Conservation (phyloP, 2,888 invertebrate species). For the Agrochola circellaris region DNA sequence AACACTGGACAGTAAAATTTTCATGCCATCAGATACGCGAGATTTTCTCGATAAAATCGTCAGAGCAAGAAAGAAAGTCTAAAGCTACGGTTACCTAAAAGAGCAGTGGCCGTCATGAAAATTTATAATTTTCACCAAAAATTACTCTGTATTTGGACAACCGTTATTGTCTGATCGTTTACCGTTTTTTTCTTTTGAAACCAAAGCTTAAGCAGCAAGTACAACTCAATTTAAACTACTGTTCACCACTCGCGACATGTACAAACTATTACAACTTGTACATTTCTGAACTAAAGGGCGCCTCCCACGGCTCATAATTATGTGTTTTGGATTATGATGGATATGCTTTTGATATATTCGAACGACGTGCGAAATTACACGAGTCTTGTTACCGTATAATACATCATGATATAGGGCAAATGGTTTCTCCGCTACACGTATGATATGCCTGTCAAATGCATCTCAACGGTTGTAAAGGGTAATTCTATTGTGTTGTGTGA, state of each 20-base stretch:
- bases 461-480: slow-evolving; percentile 29
- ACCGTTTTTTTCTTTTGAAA: neutral
- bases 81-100: neutral
- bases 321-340: slow-evolving; percentile 70
- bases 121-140: neutral
- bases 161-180: neutral
- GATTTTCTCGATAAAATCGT: neutral
- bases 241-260: neutral
- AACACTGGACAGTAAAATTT: neutral
- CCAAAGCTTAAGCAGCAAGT: neutral
- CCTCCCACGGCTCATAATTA: slow-evolving; percentile 57
- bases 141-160: neutral
- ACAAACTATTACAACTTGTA: slow-evolving; percentile 43
- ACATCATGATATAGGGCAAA: slow-evolving; percentile 54
- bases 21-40: slow-evolving; percentile 6
- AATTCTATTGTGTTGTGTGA: slow-evolving; percentile 35
- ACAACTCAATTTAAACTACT: slow-evolving; percentile 22
- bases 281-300: slow-evolving; percentile 42
- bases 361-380: slow-evolving; percentile 63
- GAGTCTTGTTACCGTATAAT: slow-evolving; percentile 48
- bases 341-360: slow-evolving; percentile 66
- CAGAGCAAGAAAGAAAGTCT: slow-evolving; percentile 12
- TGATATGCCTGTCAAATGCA: slow-evolving; percentile 44
- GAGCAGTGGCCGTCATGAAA: neutral
- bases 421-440: slow-evolving; percentile 34